Base-by-base conservation (phyloP, 1,140 invertebrate genomes). In the Melipona quadrifasciata region DNA sequence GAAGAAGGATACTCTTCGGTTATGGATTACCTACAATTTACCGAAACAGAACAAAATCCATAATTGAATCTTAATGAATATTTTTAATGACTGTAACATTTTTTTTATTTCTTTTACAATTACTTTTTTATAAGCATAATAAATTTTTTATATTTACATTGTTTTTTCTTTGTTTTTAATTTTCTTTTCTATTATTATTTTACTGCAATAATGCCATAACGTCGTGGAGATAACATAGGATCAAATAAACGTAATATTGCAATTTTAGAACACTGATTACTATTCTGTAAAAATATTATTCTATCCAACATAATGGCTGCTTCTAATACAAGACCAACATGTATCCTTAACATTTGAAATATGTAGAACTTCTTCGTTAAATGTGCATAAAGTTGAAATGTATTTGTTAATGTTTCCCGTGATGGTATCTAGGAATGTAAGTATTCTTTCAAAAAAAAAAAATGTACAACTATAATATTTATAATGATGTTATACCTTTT, bases 291-390 rank as follows among this genome's bases (percentile, higher is more conserved):
- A 95, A 96, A 99, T 78, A 98, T 93, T 47, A 98, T 92, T 92
- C 98, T 96, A 94, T 99, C 98, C 31, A 99, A 93, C 71, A 99
- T 95, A 87, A 99, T 97, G 1, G 98, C 94, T 87, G 96, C 96
- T 95, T 99, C 98, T 58, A 99, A 95, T 17, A 98, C 95, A 39
- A 98, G 97, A 21, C 98, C 97, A 82, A 98, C 95, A 84, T 97
- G 95, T 90, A 98, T 95, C 88, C 98, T 96, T 47, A 99, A 88
- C 47, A 97, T 96, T 95, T 98, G 98, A 93, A 98, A 99, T 27
- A 97, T 92, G 83, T 97, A 95, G 34, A 99, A 95, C 92, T 96
- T 96, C 92, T 96, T 95, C 93, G 96, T 95, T 21, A 95, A 92
- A 70, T 89, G 57, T 84, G 95, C 81, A 88, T 96, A 94, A 16